Percentiles rank a stretch among this genome's conserved stretches.
phyloP scores from a whole-genome alignment of 2,797 vertebrate species.

The Triplophysa yarkandensis region DNA sequence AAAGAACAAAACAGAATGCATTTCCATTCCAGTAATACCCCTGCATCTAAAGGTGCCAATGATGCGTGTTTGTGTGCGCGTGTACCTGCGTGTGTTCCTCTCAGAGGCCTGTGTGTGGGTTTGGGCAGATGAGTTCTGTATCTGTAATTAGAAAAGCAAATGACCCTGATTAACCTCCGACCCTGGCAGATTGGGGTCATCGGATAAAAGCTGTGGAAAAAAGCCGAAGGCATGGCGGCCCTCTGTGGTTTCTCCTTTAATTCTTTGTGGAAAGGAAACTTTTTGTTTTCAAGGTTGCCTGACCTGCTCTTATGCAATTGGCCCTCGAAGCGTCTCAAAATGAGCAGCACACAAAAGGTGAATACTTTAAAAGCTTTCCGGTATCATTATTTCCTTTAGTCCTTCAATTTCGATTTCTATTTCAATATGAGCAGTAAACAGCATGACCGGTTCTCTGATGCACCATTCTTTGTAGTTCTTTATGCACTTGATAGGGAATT shows the following conservation, averaged over 20 bases:
- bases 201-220: constrained; percentile 54
- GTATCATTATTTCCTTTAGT: constrained; percentile 14
- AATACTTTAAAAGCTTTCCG: constrained; percentile 15
- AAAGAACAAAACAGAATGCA: constrained; percentile 37
- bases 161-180: constrained; percentile 61
- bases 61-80: constrained; percentile 28
- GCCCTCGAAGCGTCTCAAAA: constrained; percentile 31
- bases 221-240: constrained; percentile 26
- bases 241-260: constrained; percentile 25
- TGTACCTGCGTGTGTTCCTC: constrained; percentile 33
- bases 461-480: constrained; percentile 19
- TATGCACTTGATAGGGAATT: constrained; percentile 32
- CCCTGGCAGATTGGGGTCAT: constrained; percentile 56
- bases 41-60: constrained; percentile 26
- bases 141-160: constrained; percentile 62
- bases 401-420: not conserved
- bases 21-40: constrained; percentile 37
- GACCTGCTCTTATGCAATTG: constrained; percentile 24
- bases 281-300: constrained; percentile 26
- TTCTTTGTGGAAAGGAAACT: constrained; percentile 21
- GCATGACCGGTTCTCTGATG: constrained; percentile 27
- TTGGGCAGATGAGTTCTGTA: constrained; percentile 39
- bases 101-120: constrained; percentile 28
- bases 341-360: constrained; percentile 5
- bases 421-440: constrained; percentile 10